phyloP scores from a whole-genome alignment of 2,888 invertebrate genomes.

The Ashinkailepas kermadecensis region DNA sequence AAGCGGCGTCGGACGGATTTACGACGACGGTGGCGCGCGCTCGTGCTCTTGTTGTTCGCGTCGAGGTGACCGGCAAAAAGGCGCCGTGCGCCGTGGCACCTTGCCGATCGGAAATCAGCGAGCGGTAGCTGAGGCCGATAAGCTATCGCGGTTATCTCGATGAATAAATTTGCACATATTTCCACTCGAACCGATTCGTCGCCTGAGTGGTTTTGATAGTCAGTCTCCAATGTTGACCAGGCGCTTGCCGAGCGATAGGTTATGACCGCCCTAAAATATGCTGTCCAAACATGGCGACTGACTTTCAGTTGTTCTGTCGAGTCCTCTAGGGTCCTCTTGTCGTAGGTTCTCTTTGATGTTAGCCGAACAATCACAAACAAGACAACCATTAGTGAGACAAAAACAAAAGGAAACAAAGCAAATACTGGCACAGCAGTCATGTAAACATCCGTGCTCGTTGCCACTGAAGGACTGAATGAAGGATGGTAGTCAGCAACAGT shows the following conservation, averaged over 20 bases:
- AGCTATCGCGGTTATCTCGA: not conserved
- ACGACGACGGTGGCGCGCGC: not conserved
- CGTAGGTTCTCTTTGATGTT: no score
- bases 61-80: no score
- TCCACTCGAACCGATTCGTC: conserved; percentile 24
- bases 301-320: no score
- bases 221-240: not conserved
- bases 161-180: conserved; percentile 25
- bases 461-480: no score
- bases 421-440: no score
- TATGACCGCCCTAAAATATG: not conserved
- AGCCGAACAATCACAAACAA: no score
- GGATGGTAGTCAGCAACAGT: no score
- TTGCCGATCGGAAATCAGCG: not conserved
- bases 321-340: no score
- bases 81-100: not conserved
- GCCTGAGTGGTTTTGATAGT: conserved; percentile 23
- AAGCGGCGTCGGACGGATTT: not conserved
- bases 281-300: no score
- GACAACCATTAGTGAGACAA: no score
- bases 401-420: no score
- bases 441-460: no score
- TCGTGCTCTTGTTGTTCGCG: not conserved
- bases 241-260: not conserved
- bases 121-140: not conserved